phyloP scores from a whole-genome alignment of 2,113 vertebrate genomes.

The Rhinoptilus africanus region DNA sequence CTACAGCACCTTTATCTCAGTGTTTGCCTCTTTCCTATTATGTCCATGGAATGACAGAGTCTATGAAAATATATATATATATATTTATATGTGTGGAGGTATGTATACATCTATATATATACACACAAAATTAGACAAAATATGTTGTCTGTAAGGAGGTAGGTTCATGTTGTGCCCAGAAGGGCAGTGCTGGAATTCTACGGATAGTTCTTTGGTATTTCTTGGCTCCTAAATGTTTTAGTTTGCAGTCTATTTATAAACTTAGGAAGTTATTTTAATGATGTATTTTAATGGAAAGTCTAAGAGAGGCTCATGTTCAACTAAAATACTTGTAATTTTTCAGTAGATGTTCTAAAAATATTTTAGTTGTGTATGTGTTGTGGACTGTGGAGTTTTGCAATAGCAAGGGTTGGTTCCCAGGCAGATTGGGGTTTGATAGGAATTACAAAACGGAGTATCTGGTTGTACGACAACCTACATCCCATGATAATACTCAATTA shows the following conservation, averaged over 20 bases:
- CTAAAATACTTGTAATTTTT: background rate
- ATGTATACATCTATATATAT: fast-evolving
- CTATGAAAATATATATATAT: background rate
- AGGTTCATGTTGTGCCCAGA: background rate
- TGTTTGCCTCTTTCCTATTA: background rate
- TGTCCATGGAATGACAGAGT: background rate
- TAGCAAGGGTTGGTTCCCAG: background rate
- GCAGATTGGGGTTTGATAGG: background rate
- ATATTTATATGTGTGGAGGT: fast-evolving
- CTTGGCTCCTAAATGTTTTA: constrained; percentile 11
- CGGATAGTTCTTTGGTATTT: constrained; percentile 15
- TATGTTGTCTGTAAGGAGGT: constrained; percentile 21
- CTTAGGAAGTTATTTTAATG: constrained; percentile 39
- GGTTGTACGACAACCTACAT: background rate
- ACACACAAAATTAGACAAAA: background rate
- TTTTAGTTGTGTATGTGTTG: background rate
- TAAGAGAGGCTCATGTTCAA: background rate
- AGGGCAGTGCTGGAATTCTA: constrained; percentile 3
- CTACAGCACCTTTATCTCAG: background rate
- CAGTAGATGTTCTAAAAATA: background rate
- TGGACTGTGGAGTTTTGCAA: background rate
- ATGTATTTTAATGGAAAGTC: constrained; percentile 10
- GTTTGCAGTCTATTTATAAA: constrained; percentile 31
- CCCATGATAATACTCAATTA: background rate
- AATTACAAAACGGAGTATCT: background rate